A percentile compares a stretch with the other conserved stretches of the same genome.
Evolutionary conservation across 2,113 vertebrate species (phyloP).

Genomic region (Indicator indicator): DNA sequence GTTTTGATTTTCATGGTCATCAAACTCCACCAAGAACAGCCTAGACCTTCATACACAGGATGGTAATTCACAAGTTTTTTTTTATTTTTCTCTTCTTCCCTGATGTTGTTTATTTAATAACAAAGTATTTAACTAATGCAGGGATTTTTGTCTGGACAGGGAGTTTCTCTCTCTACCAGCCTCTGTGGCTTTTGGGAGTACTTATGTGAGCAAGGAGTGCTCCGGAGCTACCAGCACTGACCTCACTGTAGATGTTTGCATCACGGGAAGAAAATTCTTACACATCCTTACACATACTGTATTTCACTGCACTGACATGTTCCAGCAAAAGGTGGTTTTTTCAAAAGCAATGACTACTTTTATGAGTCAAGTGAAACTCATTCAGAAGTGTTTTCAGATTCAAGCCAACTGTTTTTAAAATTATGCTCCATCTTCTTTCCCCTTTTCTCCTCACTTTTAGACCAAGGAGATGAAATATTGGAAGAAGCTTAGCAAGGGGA

Average conservation of each 20-base stretch:
- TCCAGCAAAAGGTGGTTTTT: neutral
- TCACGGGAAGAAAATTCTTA: neutral
- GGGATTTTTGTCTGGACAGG: neutral
- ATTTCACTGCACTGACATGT: accelerated
- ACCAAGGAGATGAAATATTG: neutral
- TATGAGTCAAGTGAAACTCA: neutral
- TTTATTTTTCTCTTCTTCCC: neutral
- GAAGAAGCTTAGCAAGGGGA: neutral
- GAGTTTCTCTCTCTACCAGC: neutral
- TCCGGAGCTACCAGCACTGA: neutral
- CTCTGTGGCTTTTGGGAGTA: neutral
- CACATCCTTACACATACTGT: too few species aligned
- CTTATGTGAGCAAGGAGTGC: neutral
- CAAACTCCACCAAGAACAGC: neutral
- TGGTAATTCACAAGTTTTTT: neutral
- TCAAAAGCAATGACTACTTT: neutral
- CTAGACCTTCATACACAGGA: neutral
- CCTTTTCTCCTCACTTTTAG: neutral
- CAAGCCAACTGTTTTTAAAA: neutral
- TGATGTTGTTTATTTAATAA: neutral
- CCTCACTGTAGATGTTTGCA: neutral
- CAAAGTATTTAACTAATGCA: neutral
- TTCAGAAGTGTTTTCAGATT: neutral
- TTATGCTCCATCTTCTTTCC: neutral
- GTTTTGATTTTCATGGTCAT: conserved; percentile 40